Evolutionary conservation across 2,113 vertebrate species (phyloP).

Genomic region (Hemichromis elongatus): DNA sequence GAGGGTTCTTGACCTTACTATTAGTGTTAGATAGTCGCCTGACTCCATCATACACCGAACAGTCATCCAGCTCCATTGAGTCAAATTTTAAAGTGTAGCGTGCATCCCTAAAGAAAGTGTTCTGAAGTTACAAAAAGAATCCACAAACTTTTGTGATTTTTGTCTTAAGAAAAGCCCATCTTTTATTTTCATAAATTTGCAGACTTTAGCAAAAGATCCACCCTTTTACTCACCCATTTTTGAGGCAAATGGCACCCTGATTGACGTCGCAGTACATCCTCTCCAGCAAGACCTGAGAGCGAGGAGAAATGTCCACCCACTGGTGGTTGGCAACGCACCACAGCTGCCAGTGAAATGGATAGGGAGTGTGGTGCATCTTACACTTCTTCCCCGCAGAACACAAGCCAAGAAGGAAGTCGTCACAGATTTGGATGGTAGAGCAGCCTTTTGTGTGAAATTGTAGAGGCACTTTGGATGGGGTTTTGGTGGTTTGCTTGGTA

Average conservation of each 20-base stretch:
- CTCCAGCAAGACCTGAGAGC: constrained; percentile 40
- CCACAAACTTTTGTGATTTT: neutral
- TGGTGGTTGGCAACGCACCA: neutral
- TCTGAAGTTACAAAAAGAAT: neutral
- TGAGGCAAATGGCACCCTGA: neutral
- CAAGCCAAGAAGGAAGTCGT: constrained; percentile 30
- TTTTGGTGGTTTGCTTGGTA: neutral
- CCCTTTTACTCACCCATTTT: constrained; percentile 25
- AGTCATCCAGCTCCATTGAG: constrained; percentile 1
- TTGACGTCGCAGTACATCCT: constrained; percentile 41
- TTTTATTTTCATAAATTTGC: neutral
- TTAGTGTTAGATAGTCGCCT: constrained; percentile 55
- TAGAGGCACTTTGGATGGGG: rapidly evolving
- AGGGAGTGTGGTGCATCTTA: constrained; percentile 55
- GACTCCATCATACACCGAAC: neutral
- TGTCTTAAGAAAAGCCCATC: neutral
- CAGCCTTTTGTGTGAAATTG: constrained; percentile 11
- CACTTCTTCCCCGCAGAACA: constrained; percentile 5
- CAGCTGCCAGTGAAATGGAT: constrained; percentile 65
- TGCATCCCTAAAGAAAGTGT: neutral
- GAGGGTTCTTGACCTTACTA: neutral
- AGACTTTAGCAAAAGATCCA: neutral
- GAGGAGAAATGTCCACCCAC: constrained; percentile 32
- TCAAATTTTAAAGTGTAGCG: constrained; percentile 20
- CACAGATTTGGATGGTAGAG: constrained; percentile 41